A percentile compares a stretch with the other conserved stretches of the same genome.
Evolutionary conservation across 2,113 vertebrate species (phyloP).

Genomic region (Phycodurus eques): DNA sequence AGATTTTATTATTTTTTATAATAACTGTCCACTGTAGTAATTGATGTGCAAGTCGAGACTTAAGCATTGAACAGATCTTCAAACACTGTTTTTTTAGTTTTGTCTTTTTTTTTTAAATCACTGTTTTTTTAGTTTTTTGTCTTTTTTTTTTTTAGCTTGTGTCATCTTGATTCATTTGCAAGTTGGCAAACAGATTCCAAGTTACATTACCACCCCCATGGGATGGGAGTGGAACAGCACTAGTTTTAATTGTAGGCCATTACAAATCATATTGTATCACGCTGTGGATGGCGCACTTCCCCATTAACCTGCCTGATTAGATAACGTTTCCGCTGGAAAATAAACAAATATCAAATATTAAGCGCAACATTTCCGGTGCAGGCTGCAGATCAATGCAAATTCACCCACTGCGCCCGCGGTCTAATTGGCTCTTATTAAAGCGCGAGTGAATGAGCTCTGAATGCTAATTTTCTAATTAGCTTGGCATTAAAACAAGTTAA

Average conservation of each 20-base stretch:
- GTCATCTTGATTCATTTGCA: neutral
- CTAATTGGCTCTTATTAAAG: constrained; percentile 59
- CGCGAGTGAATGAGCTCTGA: constrained; percentile 17
- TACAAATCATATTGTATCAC: neutral
- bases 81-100: too few relatives aligned
- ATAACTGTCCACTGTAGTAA: too few relatives aligned
- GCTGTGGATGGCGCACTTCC: neutral
- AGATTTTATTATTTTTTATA: too few relatives aligned
- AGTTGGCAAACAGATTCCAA: neutral
- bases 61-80: neutral
- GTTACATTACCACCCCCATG: neutral
- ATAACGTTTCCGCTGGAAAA: constrained; percentile 20
- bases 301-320: constrained; percentile 41
- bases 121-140: too few relatives aligned
- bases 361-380: constrained; percentile 45
- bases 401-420: constrained; percentile 34
- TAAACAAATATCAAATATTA: constrained; percentile 39
- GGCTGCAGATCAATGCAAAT: constrained; percentile 57
- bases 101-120: too few relatives aligned
- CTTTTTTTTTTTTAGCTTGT: neutral
- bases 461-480: constrained; percentile 55
- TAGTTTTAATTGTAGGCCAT: neutral
- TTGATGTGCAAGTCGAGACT: neutral
- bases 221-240: neutral
- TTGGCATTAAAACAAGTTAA: constrained; percentile 8